Percentiles rank a stretch among this genome's conserved stretches.
Evolutionary conservation across 2,888 invertebrate genomes (phyloP).

Genomic region (Herminia tarsipennalis): DNA sequence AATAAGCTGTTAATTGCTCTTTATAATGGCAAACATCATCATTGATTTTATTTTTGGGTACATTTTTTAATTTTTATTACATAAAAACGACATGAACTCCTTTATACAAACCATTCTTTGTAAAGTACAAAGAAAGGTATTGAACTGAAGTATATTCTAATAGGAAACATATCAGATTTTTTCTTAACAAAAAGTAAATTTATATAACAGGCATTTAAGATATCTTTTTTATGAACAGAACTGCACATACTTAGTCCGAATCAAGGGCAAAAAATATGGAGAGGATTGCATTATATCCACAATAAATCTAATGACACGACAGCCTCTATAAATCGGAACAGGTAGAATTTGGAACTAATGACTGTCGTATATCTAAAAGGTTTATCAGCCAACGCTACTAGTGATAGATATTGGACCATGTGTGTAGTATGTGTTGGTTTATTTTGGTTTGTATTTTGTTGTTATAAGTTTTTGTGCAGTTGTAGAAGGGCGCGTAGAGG

Average conservation of each 20-base stretch:
- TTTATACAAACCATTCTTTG: too few relatives aligned
- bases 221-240: slow-evolving; percentile 35
- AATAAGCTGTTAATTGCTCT: too few relatives aligned
- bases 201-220: slow-evolving; percentile 23
- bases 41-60: too few relatives aligned
- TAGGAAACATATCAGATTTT: slow-evolving; percentile 7
- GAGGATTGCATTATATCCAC: slow-evolving; percentile 83
- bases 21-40: too few relatives aligned
- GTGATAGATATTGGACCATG: slow-evolving; percentile 23
- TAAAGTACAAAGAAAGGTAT: not conserved
- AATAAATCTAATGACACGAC: slow-evolving; percentile 86
- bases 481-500: slow-evolving; percentile 58
- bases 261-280: slow-evolving; percentile 70
- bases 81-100: too few relatives aligned
- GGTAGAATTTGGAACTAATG: slow-evolving; percentile 83
- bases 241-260: slow-evolving; percentile 58
- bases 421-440: slow-evolving; percentile 13
- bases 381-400: slow-evolving; percentile 33
- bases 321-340: slow-evolving; percentile 83
- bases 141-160: slow-evolving; percentile 8
- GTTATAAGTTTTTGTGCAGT: slow-evolving; percentile 62
- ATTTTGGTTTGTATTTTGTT: slow-evolving; percentile 38
- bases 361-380: slow-evolving; percentile 42
- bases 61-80: too few relatives aligned
- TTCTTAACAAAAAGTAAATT: slow-evolving; percentile 6